phyloP scores from a whole-genome alignment of 2,797 vertebrate genomes.

The Sebastes diaconus region DNA sequence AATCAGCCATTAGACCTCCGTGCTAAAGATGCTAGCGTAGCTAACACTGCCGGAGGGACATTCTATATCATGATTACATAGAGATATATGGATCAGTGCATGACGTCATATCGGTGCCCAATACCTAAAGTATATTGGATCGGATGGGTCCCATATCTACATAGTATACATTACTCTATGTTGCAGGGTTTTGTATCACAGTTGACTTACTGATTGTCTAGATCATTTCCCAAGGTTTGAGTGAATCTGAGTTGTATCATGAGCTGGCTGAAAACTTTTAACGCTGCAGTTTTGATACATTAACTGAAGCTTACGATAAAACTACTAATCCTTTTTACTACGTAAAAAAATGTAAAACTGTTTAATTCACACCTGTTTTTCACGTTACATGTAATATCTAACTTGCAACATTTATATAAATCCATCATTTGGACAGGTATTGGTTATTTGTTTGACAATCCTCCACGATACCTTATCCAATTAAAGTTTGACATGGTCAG shows the following conservation, averaged over 20 bases:
- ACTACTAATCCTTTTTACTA: not conserved
- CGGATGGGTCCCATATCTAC: rapidly evolving
- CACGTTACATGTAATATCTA: not conserved
- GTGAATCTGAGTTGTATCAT: not conserved
- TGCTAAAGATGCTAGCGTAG: too few relatives aligned
- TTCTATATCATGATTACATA: too few relatives aligned
- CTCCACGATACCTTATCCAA: constrained; percentile 19
- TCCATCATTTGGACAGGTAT: not conserved
- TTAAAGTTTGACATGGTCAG: constrained; percentile 24
- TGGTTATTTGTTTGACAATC: not conserved
- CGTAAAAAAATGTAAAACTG: not conserved
- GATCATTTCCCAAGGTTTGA: not conserved
- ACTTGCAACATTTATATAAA: not conserved
- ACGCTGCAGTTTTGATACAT: not conserved
- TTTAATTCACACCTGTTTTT: not conserved
- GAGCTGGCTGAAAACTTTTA: not conserved
- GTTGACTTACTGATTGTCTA: not conserved
- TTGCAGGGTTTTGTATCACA: too few relatives aligned
- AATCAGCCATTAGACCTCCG: too few relatives aligned
- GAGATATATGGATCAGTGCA: too few relatives aligned
- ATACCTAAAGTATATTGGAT: too few relatives aligned
- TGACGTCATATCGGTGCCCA: too few relatives aligned
- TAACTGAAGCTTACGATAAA: not conserved
- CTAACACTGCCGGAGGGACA: too few relatives aligned
- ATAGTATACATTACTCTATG: too few relatives aligned